Evolutionary conservation across 1,140 invertebrate genomes (phyloP).

Genomic region (Monomorium pharaonis): DNA sequence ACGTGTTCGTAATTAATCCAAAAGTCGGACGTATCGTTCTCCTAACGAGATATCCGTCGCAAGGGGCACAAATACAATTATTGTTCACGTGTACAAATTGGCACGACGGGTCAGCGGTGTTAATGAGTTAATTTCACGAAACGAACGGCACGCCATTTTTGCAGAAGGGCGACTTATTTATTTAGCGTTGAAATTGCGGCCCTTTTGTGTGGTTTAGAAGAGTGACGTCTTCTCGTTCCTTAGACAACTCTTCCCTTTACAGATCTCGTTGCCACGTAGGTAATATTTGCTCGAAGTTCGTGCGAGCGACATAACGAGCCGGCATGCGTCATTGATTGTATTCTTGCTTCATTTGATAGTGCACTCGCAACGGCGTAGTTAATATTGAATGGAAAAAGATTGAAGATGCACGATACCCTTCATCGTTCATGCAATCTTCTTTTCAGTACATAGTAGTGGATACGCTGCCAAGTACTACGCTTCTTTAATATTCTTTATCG

Average conservation of each 20-base stretch:
- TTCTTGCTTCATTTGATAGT: conserved; percentile 4
- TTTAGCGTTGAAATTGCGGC: conserved; percentile 49
- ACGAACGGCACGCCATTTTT: conserved; percentile 54
- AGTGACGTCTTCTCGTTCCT: not conserved
- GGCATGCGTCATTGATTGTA: conserved; percentile 20
- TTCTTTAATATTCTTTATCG: conserved; percentile 4
- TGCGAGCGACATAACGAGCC: not conserved
- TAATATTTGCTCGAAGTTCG: conserved; percentile 9
- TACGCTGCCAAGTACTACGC: no score
- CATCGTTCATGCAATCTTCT: not conserved
- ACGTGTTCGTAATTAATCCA: not conserved
- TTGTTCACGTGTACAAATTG: conserved; percentile 1
- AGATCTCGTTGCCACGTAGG: not conserved
- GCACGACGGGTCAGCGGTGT: conserved; percentile 56
- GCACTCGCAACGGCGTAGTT: conserved; percentile 11
- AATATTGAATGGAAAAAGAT: conserved; percentile 10
- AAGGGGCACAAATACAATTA: conserved; percentile 18
- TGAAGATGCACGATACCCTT: not conserved
- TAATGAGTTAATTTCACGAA: conserved; percentile 60
- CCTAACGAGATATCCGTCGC: not conserved
- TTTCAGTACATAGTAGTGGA: not conserved
- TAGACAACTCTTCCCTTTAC: not conserved
- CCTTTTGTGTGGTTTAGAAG: conserved; percentile 32
- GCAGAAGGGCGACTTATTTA: conserved; percentile 52
- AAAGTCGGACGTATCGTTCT: not conserved